Conservation (phyloP, 2,888 invertebrate species). For the Chymomyza caudatula region DNA sequence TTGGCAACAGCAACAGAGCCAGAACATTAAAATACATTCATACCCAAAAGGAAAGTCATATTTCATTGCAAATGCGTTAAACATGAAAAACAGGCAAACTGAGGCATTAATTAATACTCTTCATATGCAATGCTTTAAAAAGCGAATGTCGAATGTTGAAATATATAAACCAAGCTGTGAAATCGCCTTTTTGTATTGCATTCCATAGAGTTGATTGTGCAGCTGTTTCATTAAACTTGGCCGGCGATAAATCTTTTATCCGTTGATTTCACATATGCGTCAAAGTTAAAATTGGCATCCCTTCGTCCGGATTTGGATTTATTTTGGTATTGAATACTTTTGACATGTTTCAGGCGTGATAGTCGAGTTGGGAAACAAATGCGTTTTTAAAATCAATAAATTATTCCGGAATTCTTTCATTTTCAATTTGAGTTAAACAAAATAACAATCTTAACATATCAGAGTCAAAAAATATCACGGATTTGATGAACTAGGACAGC, state of each 20-base stretch:
- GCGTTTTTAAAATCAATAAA: no score
- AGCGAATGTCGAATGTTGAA: not conserved
- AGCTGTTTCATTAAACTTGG: slow-evolving; percentile 8
- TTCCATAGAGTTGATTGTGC: not conserved
- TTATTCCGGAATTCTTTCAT: no score
- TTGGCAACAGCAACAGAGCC: not conserved
- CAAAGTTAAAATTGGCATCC: no score
- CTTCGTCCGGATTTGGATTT: no score
- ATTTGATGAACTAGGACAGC: no score
- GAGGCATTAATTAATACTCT: slow-evolving; percentile 48
- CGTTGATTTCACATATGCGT: slow-evolving; percentile 1
- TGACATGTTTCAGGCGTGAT: no score
- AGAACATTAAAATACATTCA: no score
- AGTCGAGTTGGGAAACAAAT: no score
- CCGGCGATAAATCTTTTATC: not conserved
- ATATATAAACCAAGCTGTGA: not conserved
- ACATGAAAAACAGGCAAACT: slow-evolving; percentile 2
- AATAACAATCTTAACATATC: no score
- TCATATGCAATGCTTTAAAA: slow-evolving; percentile 26
- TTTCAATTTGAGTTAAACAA: no score
- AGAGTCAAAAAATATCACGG: no score
- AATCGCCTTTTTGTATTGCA: not conserved
- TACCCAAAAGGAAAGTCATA: slow-evolving; percentile 46
- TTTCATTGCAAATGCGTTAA: slow-evolving; percentile 29
- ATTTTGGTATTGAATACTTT: no score